These are phyloP conservation scores for Omphaloscelis lunosa DNA, from an alignment of 2,888 invertebrate genomes.

Conservation along the genomic window DNA sequence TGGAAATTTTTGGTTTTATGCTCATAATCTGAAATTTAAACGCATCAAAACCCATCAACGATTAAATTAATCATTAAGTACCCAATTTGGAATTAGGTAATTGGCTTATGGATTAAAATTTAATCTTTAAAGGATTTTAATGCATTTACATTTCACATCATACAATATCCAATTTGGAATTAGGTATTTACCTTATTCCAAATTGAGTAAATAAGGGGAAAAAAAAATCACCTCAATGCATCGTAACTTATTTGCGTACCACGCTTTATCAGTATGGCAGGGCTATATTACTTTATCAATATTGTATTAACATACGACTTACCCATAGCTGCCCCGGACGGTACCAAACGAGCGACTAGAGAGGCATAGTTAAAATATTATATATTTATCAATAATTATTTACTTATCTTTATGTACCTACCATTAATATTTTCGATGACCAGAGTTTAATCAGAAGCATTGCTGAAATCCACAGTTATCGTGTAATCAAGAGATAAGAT, in stretches of 20 bases:
- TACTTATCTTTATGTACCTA: conserved; percentile 72
- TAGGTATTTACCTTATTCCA: too few relatives aligned
- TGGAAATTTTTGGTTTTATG: too few relatives aligned
- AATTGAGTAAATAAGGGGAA: neutral
- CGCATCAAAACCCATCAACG: neutral
- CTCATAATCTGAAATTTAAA: neutral
- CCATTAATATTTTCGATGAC: conserved; percentile 67
- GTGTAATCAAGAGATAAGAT: conserved; percentile 56
- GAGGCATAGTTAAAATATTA: conserved; percentile 68
- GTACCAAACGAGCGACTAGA: conserved; percentile 78
- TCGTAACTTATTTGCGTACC: conserved; percentile 16
- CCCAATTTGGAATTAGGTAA: too few relatives aligned
- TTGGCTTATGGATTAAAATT: too few relatives aligned
- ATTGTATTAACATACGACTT: conserved; percentile 65
- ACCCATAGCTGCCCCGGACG: conserved; percentile 80
- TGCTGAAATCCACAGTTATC: conserved; percentile 68
- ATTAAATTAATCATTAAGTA: too few relatives aligned
- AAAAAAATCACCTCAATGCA: neutral
- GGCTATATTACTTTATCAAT: conserved; percentile 4
- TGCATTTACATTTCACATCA: too few relatives aligned
- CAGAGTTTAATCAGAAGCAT: conserved; percentile 69
- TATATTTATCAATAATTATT: conserved; percentile 78
- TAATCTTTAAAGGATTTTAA: too few relatives aligned
- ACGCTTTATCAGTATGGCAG: neutral
- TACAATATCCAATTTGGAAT: too few relatives aligned